Evolutionary conservation across 23 tunicate genomes (phyloP).

Genomic region (Styela clava): DNA sequence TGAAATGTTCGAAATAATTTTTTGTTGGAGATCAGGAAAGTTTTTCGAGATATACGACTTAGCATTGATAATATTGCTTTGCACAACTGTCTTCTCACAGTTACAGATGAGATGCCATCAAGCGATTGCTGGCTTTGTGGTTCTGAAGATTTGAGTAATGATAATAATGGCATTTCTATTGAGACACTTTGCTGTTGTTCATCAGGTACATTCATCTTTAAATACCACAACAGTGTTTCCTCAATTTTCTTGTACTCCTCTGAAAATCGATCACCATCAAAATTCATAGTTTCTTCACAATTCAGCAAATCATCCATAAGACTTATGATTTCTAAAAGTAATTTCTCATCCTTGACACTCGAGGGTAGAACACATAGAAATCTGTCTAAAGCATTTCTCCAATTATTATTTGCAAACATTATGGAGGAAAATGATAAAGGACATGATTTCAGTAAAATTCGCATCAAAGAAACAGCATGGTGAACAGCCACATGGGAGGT

Average conservation of each 20-base stretch:
- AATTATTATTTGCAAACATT: constrained; percentile 29
- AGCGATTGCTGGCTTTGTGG: neutral
- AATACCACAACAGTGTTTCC: neutral
- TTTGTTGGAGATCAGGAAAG: neutral
- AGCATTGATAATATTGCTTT: constrained; percentile 56
- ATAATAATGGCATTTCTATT: neutral
- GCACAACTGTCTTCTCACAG: constrained; percentile 57
- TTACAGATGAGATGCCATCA: constrained; percentile 32
- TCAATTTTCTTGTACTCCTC: neutral
- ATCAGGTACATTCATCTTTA: neutral
- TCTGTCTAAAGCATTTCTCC: constrained; percentile 57
- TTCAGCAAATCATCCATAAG: constrained; percentile 47
- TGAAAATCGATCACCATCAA: neutral
- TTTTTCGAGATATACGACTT: constrained; percentile 40
- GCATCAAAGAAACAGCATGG: constrained; percentile 47
- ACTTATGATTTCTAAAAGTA: constrained; percentile 44
- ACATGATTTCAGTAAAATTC: constrained; percentile 39
- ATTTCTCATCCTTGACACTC: constrained; percentile 69
- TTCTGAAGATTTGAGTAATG: neutral
- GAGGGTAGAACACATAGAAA: constrained; percentile 65
- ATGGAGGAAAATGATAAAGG: neutral
- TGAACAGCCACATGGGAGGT: constrained; percentile 56
- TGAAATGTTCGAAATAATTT: constrained; percentile 39
- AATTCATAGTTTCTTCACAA: neutral
- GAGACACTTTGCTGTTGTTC: neutral